Conservation (phyloP, 2,113 vertebrate genomes). For the Austrofundulus limnaeus region DNA sequence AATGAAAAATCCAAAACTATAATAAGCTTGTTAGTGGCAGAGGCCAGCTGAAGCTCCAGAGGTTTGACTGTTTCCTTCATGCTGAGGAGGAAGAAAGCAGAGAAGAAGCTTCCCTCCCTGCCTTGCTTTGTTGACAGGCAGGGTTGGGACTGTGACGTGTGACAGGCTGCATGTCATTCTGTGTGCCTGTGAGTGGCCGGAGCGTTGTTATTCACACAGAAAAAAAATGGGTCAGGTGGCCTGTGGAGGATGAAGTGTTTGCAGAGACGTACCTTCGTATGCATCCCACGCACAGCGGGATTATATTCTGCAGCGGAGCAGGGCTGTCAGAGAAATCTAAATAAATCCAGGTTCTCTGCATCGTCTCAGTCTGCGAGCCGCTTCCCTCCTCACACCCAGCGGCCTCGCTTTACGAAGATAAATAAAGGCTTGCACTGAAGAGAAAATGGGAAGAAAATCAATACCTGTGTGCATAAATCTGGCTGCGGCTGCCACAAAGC, state of each 20-base stretch:
- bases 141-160: conserved; percentile 61
- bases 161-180: conserved; percentile 63
- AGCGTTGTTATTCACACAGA: conserved; percentile 72
- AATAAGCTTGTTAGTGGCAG: no score
- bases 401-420: conserved; percentile 66
- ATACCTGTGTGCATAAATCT: conserved; percentile 93
- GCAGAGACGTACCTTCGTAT: conserved; percentile 50
- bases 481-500: conserved; percentile 81
- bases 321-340: conserved; percentile 51
- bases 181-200: conserved; percentile 67
- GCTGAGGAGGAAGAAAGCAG: conserved; percentile 26
- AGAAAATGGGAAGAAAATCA: conserved; percentile 84
- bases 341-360: conserved; percentile 52
- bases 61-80: conserved; percentile 67
- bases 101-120: conserved; percentile 33
- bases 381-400: conserved; percentile 49
- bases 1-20: no score
- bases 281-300: conserved; percentile 50
- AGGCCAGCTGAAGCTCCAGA: conserved; percentile 55
- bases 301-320: conserved; percentile 43
- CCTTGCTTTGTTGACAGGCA: conserved; percentile 67
- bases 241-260: conserved; percentile 68
- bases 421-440: conserved; percentile 79
- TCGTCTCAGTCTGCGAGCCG: conserved; percentile 46
- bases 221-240: conserved; percentile 80